phyloP scores from a whole-genome alignment of 2,113 vertebrate genomes.

The Catharus fuscescens region DNA sequence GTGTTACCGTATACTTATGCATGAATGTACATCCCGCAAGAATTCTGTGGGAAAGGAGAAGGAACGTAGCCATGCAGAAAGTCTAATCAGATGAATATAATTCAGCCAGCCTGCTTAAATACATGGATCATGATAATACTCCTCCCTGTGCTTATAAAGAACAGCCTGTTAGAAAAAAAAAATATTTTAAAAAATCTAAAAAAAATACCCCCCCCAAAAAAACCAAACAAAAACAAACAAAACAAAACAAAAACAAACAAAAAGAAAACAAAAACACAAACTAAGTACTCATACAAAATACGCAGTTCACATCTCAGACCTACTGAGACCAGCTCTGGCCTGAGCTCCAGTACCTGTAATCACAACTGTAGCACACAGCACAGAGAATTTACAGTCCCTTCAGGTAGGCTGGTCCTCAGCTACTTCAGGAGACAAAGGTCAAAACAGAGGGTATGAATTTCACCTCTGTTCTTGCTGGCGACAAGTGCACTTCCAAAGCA shows the following conservation, averaged over 20 bases:
- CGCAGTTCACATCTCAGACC: background rate
- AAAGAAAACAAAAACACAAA: background rate
- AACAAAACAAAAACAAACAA: too few species aligned
- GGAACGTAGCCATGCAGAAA: background rate
- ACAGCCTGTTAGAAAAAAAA: background rate
- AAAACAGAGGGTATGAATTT: background rate
- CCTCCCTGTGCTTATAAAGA: background rate
- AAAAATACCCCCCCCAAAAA: too few species aligned
- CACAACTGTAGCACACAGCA: background rate
- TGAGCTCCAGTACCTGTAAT: background rate
- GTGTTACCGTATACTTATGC: accelerated
- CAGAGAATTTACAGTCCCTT: background rate
- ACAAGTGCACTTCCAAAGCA: background rate
- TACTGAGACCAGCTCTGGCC: background rate
- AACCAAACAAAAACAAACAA: too few species aligned
- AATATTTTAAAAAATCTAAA: too few species aligned
- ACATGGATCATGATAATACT: background rate
- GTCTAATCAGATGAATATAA: background rate
- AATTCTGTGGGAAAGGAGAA: background rate
- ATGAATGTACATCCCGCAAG: background rate
- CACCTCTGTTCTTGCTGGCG: background rate
- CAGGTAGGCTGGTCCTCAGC: background rate
- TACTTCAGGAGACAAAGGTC: background rate
- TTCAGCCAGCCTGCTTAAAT: background rate
- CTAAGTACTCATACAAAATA: background rate